Percentiles rank a stretch among this genome's conserved stretches.
Evolutionary conservation across 2,888 invertebrate genomes (phyloP).

Genomic region (Molorchus minor): DNA sequence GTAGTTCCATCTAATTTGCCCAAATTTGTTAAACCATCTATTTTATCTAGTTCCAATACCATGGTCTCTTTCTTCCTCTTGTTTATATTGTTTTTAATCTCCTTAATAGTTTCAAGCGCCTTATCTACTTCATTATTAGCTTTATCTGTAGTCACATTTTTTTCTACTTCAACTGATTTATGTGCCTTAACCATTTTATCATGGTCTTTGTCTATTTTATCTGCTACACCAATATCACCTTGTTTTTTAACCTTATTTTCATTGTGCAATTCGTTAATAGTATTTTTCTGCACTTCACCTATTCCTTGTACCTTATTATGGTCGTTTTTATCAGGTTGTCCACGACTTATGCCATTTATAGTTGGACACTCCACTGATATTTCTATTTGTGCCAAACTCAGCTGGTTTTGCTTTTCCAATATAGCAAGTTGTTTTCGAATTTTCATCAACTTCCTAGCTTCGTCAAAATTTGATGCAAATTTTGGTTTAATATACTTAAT

Average conservation of each 20-base stretch:
- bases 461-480: constrained; percentile 73
- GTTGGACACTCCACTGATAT: constrained; percentile 26
- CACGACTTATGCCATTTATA: constrained; percentile 20
- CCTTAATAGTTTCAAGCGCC: neutral
- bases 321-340: no score
- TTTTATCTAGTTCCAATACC: neutral
- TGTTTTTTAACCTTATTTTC: no score
- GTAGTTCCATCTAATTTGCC: no score
- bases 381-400: constrained; percentile 49
- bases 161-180: no score
- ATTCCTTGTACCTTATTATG: no score
- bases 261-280: neutral
- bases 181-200: no score
- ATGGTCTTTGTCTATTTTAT: no score
- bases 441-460: constrained; percentile 73
- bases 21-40: constrained; percentile 5
- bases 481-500: constrained; percentile 69
- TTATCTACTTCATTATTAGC: neutral
- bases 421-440: constrained; percentile 72
- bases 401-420: constrained; percentile 64
- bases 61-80: constrained; percentile 13
- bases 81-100: no score
- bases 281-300: neutral
- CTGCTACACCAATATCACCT: no score
- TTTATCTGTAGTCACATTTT: no score